Conservation (phyloP, 2,797 vertebrate species). For the Oreochromis mossambicus region DNA sequence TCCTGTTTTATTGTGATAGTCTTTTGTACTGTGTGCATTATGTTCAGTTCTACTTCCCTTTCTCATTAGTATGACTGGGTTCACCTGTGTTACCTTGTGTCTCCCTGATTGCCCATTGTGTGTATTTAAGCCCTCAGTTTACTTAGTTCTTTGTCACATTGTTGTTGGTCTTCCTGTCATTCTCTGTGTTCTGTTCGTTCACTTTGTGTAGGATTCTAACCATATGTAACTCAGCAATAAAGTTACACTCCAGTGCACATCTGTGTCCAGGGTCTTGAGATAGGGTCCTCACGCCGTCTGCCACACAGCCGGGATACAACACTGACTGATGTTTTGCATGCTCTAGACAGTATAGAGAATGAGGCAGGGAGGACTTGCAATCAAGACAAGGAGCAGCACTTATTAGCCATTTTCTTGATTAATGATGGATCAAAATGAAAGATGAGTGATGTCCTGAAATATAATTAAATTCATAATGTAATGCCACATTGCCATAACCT, state of each 20-base stretch:
- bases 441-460: slow-evolving; percentile 63
- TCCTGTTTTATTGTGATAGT: neutral
- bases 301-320: neutral
- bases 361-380: slow-evolving; percentile 12
- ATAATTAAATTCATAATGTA: slow-evolving; percentile 60
- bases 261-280: neutral
- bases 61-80: neutral
- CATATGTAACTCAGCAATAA: neutral
- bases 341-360: slow-evolving; percentile 40
- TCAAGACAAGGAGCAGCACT: slow-evolving; percentile 56
- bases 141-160: neutral
- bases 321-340: slow-evolving; percentile 49
- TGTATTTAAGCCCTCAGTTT: neutral
- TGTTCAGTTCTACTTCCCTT: neutral
- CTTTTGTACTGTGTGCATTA: neutral
- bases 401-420: slow-evolving; percentile 70
- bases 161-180: neutral
- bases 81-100: neutral
- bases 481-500: slow-evolving; percentile 26
- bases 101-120: neutral
- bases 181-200: neutral
- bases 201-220: neutral
- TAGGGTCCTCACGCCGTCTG: neutral
- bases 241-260: neutral
- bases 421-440: slow-evolving; percentile 69